Base-by-base conservation (phyloP, 2,113 vertebrate genomes). In the Physeter macrocephalus region DNA sequence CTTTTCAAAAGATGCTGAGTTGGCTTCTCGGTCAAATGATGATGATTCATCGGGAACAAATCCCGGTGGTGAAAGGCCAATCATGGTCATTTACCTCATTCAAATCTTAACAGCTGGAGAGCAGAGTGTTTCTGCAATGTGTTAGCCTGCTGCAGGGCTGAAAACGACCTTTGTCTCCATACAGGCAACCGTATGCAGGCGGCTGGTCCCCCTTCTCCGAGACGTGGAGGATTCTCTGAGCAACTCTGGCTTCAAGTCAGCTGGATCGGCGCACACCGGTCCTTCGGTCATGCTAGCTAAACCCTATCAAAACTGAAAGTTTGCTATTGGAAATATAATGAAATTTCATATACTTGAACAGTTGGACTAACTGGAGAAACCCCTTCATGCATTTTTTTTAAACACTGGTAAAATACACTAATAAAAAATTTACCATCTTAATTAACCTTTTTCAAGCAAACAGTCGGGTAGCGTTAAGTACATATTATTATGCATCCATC, bases 1-100 rank as follows among this genome's bases (percentile, higher is more conserved):
- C 15, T 71, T 92, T 85, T 75, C 46, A 62, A 93, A 97, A 96
- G 89, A 91, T 95, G 96, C 96, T 97, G 96, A 97, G 93, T n/a
- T 66, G 89, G 86, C 91, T 95, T 29, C 46, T 64, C 0, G 0
- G 77, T 93, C 91, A 95, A 97, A 93, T 54, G 85, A 52, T 6
- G 54, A 82, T 95, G 96, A 97, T 83, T 97, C 97, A 97, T 18
- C 21, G 72, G 29, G 93, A 96, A 93, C 82, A 67, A 82, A 86
- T 91, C 91, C 88, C 1, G 0, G 34, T 39, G 85, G 94, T 80
- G 6, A 78, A 64, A 82, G 80, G 93, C 94, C 84, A 83, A 5
- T n/a, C 27, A 3, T 3, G 88, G 91, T 13, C 88, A 59, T 86
- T 94, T 36, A 52, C 94, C 72, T 78, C 91, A 95, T 90, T 96